Base-by-base conservation (phyloP, 2,113 vertebrate species). In the Zapus hudsonius region DNA sequence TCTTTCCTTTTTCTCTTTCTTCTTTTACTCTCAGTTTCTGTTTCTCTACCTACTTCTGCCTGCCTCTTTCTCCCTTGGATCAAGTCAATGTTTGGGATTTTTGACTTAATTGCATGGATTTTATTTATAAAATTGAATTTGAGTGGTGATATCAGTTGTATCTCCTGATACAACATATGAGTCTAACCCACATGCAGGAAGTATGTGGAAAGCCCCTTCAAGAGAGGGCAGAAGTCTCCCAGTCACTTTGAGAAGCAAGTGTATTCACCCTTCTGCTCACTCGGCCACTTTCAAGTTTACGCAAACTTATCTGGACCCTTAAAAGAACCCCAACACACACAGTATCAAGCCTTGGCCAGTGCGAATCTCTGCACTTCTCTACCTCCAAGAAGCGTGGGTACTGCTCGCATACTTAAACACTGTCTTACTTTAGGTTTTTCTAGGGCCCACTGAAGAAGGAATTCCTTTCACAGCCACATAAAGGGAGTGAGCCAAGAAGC, bases 261-360 rank as follows among this genome's bases (percentile, higher is more conserved):
- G 7, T 86, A 72, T 94, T 83, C 79, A 88, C 76, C 17, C 88
- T 40, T 89, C 36, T 80, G 92, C 81, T 75, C 93, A 79, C 33
- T 66, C 33, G 36, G 13, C 72, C n/a, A 64, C 90, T 89, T 93
- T 93, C 84, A 86, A 93, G 73, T 81, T 86, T 22, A 36, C 55
- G 79, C 27, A 84, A 86, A 89, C 72, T 64, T 89, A 87, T 87
- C 67, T 78, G 91, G 84, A 66, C 86, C 75, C 33, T 82, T 85
- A 81, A 89, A 94, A 95, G 72, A 96, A 74, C 69, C 38, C 87
- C 69, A 91, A 33, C 63, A 92, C 89, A 92, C 84, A 63, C 42
- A 87, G 36, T 76, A 7, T 1, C 66, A 57, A 83, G 64, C 82
- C 91, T 93, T 79, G 61, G 40, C 9, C 64, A 52, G 17, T 36